Base-by-base conservation (phyloP, 2,888 invertebrate species). In the Aplocera efformata region DNA sequence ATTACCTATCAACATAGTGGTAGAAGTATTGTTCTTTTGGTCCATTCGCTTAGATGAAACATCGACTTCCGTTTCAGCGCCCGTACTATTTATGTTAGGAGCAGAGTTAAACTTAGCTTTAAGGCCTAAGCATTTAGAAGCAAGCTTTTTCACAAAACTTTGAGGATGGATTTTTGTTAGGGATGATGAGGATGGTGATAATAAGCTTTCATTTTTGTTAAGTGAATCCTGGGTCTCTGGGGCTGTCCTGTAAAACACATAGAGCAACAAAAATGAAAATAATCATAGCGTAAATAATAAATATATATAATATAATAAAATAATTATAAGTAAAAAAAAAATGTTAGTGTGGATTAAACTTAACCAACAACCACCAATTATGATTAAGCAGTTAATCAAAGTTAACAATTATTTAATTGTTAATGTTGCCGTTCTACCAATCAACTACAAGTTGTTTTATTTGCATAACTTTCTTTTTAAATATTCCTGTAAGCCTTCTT, bases 71-170 rank as follows among this genome's bases (percentile, higher is more conserved):
- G 70, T 58, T 57, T 80, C 79, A 56, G 68, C 60, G 52, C 67
- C 65, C 52, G 66, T 76, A 55, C 84, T 84, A 72, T 81, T 79
- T 62, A 88, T 84, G 60, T 88, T 86, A 80, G 86, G 85, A 70
- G 85, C 85, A 47, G 88, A 88, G 63, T 79, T 84, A 57, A 88
- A 88, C 56, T 83, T 86, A 43, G 85, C 73, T 72, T 82, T 88
- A 11, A 88, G 69, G 70, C 89, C 85, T 71, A 88, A 82, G 82
- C 82, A 86, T 71, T 86, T 88, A 22, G 88, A 84, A 75, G 89
- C 88, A 78, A 89, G 80, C 80, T 83, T 84, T 80, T 84, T 81
- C 43, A 86, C 88, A 69, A 88, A 86, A 78, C 82, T 86, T 65
- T 81, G 82, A 59, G 79, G 70, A 62, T 80, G 75, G 62, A 60